A percentile compares a stretch with the other conserved stretches of the same genome.
Conservation (phyloP, 2,888 invertebrate species). For the Drosophila neoperkinsi region DNA sequence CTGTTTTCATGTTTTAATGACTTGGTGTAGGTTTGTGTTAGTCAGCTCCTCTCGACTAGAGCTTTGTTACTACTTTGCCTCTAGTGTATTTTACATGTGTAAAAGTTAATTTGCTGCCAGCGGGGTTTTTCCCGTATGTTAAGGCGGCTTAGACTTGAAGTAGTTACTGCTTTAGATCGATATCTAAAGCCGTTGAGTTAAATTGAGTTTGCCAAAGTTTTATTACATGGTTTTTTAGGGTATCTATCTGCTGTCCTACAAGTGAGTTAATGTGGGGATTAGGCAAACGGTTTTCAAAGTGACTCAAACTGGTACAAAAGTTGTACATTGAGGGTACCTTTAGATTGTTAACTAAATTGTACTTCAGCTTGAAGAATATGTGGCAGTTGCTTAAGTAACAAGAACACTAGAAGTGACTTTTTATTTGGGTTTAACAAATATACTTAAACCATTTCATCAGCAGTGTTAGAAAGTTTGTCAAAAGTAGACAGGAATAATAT, state of each 20-base stretch:
- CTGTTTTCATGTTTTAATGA: neutral
- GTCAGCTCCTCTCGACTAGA: neutral
- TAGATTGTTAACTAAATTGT: conserved; percentile 23
- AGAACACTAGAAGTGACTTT: neutral
- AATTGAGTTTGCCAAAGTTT: conserved; percentile 55
- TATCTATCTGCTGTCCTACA: conserved; percentile 6
- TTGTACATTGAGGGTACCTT: conserved; percentile 5
- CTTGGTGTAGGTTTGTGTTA: neutral
- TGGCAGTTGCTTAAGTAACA: neutral
- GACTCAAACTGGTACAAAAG: conserved; percentile 12
- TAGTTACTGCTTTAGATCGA: conserved; percentile 45
- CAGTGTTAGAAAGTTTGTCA: neutral
- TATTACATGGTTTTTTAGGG: conserved; percentile 38
- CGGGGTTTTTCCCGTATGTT: conserved; percentile 25
- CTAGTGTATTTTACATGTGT: conserved; percentile 29
- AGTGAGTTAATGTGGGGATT: conserved; percentile 34
- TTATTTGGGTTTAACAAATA: neutral
- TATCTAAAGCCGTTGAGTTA: conserved; percentile 49
- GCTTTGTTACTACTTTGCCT: conserved; percentile 3
- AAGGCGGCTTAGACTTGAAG: conserved; percentile 31
- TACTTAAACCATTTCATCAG: neutral
- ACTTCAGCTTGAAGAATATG: neutral
- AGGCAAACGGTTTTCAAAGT: conserved; percentile 18
- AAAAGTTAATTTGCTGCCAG: conserved; percentile 32
- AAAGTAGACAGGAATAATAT: neutral